Conservation (phyloP, 2,797 vertebrate species). For the Nannoperca australis region DNA sequence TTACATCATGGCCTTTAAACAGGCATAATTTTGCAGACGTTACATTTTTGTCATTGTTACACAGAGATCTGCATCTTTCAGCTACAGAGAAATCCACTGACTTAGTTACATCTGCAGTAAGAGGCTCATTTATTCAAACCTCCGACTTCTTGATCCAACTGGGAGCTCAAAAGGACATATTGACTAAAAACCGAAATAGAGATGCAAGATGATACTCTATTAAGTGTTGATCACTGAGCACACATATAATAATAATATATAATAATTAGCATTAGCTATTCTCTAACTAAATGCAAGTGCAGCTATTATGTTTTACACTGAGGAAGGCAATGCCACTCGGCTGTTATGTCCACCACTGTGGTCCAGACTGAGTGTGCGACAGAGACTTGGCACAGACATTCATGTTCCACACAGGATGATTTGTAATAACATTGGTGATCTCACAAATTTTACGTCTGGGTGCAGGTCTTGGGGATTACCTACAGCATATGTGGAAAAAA, state of each 20-base stretch:
- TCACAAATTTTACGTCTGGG: no score
- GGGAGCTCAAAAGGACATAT: conserved; percentile 20
- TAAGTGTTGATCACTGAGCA: conserved; percentile 17
- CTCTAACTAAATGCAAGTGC: background rate
- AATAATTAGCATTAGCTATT: background rate
- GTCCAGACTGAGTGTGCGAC: no score
- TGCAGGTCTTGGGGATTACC: no score
- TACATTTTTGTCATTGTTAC: conserved; percentile 29
- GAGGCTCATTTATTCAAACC: conserved; percentile 28
- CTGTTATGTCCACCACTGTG: no score
- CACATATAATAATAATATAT: no score
- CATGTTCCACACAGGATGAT: no score
- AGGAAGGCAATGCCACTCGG: no score
- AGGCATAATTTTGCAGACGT: conserved; percentile 33
- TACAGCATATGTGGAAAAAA: no score
- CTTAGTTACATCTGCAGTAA: background rate
- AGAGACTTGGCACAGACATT: no score
- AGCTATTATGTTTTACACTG: background rate
- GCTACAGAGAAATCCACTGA: conserved; percentile 1
- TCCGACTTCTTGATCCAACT: conserved; percentile 11
- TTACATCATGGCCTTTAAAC: conserved; percentile 38
- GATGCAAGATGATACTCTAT: conserved; percentile 8
- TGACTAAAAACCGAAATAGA: conserved; percentile 12
- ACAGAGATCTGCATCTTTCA: conserved; percentile 34
- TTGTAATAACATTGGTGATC: no score